Base-by-base conservation (phyloP, 2,888 invertebrate genomes). In the Leptinotarsa haldemani region DNA sequence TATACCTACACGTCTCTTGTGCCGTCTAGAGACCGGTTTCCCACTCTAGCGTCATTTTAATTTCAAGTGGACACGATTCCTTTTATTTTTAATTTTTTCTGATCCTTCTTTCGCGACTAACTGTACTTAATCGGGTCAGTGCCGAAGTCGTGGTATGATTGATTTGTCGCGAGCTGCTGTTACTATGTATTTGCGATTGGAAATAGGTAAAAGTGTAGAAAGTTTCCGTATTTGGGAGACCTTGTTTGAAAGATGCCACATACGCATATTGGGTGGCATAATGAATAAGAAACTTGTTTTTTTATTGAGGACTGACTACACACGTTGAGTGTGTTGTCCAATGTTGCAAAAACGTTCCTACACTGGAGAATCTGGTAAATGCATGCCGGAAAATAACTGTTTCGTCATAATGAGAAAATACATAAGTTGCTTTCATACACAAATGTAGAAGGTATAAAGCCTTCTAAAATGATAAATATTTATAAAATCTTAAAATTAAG, bases 1-100 rank as follows among this genome's bases (percentile, higher is more conserved):
- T 56, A 56, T 13, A 15, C 56, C 15, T 20, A 22, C 56, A 56
- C 15, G 22, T 56, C 56, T 56, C 56, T 20, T 22, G 73, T 25
- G 50, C 48, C 65, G 18, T 12, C 22, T 65, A 64, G 53, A 75
- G 79, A 80, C 80, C 72, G 68, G 80, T 80, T 80, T 70, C 74
- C 71, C 73, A 63, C 53, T 48, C 48, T 56, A 40, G 47, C 47
- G 68, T 40, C 30, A 30, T 25, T 61, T 74, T 65, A 25, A 65
- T 68, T 65, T 56, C 68, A 22, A 50, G 18, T 20, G 40, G 47
- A 9, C 15, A 46, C 22, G 5, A 52, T 65, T 65, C 15, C 16
- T 61, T 61, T 15, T 16, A 61, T 61, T 61, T 61, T 61, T 12
- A 2, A 30, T n/a, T 61, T 58, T 61, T 61, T 25, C n/a, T 9